These are phyloP conservation scores for Myotis vivesi DNA, from an alignment of 2,797 vertebrate species.

Conservation along the genomic window DNA sequence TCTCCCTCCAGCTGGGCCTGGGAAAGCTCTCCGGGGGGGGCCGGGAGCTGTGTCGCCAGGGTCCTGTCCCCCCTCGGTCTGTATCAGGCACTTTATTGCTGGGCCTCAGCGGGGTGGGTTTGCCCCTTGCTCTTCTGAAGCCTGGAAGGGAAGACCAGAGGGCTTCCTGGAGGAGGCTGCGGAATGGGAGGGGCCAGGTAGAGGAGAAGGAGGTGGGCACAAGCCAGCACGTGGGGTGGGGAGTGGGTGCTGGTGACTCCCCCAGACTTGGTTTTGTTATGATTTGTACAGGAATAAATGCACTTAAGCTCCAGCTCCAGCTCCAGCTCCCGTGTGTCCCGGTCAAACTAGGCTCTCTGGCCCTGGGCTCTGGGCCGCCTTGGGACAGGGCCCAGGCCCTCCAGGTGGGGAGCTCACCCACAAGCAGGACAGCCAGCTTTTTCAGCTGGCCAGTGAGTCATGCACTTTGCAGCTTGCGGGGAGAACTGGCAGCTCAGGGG, in stretches of 20 bases:
- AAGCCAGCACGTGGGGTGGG: constrained; percentile 29
- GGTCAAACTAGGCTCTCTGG: not conserved
- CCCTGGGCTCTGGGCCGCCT: not conserved
- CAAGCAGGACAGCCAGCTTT: not conserved
- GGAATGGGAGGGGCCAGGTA: not conserved
- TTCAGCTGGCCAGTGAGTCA: not conserved
- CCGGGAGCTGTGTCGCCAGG: not conserved
- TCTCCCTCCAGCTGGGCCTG: not conserved
- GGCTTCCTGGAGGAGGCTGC: constrained; percentile 15
- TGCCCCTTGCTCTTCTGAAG: not conserved
- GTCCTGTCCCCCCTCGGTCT: not conserved
- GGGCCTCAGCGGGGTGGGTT: not conserved
- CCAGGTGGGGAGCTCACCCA: too few relatives aligned
- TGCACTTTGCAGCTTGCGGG: not conserved
- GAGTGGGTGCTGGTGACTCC: not conserved
- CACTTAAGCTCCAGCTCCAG: constrained; percentile 16
- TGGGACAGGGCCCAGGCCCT: not conserved
- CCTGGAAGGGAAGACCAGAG: not conserved
- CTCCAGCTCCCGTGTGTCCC: not conserved
- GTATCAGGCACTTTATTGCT: constrained; percentile 64
- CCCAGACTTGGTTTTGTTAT: constrained; percentile 74
- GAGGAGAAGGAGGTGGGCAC: not conserved
- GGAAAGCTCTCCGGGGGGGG: not conserved
- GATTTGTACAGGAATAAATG: constrained; percentile 80
- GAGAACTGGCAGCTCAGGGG: not conserved